Conservation (phyloP, 2,888 invertebrate genomes). For the Lasioglossum marginatum region DNA sequence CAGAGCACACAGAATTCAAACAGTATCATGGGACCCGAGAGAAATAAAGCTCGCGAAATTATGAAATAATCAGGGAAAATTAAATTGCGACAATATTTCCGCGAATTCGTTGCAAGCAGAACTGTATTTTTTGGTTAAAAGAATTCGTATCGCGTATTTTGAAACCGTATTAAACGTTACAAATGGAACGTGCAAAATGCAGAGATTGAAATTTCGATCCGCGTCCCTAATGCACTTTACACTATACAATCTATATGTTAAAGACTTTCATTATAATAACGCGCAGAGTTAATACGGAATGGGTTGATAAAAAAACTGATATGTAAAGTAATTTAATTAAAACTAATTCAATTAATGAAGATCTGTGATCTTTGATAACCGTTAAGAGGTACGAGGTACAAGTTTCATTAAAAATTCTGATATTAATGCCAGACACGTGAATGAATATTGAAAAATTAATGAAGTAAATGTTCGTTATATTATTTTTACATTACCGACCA, state of each 20-base stretch:
- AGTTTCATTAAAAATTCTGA: neutral
- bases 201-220: neutral
- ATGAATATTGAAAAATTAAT: neutral
- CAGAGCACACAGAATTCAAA: neutral
- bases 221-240: neutral
- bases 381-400: neutral
- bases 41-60: conserved; percentile 5
- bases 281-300: neutral
- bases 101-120: neutral
- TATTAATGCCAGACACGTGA: neutral
- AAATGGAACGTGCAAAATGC: neutral
- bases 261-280: neutral
- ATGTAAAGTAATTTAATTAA: too few species aligned
- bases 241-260: neutral
- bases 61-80: conserved; percentile 18
- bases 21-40: neutral
- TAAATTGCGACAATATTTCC: conserved; percentile 11
- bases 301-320: neutral
- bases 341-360: neutral
- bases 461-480: too few species aligned
- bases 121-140: neutral
- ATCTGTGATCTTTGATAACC: neutral
- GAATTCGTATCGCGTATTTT: neutral
- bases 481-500: neutral
- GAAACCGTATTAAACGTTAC: neutral